Conservation (phyloP, 1,140 invertebrate species). For the Zaprionus vittiger region DNA sequence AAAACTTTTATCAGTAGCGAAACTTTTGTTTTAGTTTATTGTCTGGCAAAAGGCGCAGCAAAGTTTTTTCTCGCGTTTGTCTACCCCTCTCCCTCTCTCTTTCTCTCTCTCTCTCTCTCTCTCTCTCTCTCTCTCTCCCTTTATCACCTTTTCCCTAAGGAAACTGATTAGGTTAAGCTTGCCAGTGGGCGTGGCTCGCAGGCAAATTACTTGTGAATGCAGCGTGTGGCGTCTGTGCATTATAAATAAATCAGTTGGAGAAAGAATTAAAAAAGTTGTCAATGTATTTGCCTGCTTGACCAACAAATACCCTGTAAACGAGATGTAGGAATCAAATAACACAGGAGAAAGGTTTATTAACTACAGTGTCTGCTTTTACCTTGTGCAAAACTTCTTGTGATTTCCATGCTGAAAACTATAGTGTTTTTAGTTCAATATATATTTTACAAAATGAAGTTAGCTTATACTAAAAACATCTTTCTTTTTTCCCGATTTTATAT, state of each 20-base stretch:
- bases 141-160: not conserved
- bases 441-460: too few relatives aligned
- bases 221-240: constrained; percentile 25
- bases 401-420: too few relatives aligned
- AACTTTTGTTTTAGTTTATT: constrained; percentile 80
- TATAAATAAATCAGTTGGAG: constrained; percentile 41
- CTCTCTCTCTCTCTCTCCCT: not conserved
- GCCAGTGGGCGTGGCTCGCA: constrained; percentile 19
- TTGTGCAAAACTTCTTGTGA: too few relatives aligned
- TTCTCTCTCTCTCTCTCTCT: not conserved
- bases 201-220: constrained; percentile 42
- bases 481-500: too few relatives aligned
- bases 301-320: not conserved
- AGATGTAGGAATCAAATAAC: too few relatives aligned
- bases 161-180: constrained; percentile 72
- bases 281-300: not conserved
- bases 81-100: not conserved
- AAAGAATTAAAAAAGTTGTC: constrained; percentile 11
- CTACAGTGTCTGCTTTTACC: too few relatives aligned
- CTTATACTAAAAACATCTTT: too few relatives aligned
- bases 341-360: too few relatives aligned
- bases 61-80: constrained; percentile 41
- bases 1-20: constrained; percentile 65
- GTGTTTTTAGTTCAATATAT: too few relatives aligned
- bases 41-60: constrained; percentile 59